Evolutionary conservation across 2,113 vertebrate species (phyloP).

Genomic region (Ginglymostoma cirratum): DNA sequence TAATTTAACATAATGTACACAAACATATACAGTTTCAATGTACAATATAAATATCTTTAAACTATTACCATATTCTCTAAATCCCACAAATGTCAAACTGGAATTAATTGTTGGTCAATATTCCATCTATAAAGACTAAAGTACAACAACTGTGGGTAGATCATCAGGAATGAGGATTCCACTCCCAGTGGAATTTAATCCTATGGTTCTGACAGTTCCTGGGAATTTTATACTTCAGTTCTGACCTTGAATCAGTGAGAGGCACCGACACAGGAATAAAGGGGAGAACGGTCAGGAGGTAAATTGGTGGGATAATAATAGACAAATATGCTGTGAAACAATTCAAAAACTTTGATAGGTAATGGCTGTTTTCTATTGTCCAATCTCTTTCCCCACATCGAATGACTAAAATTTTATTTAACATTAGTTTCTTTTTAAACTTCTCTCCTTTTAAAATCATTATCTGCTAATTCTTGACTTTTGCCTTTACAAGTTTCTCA

Average conservation of each 20-base stretch:
- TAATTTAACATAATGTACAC: constrained; percentile 87
- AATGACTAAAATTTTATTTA: neutral
- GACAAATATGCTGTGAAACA: neutral
- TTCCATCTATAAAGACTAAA: neutral
- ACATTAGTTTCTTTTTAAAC: neutral
- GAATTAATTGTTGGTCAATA: neutral
- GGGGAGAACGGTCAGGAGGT: neutral
- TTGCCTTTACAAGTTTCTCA: neutral
- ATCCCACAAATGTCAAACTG: constrained; percentile 16
- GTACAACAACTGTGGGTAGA: neutral
- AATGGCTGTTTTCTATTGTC: neutral
- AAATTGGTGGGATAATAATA: neutral
- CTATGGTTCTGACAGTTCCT: neutral
- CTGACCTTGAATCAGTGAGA: neutral
- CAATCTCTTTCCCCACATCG: neutral
- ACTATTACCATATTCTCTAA: constrained; percentile 56
- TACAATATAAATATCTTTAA: constrained; percentile 73
- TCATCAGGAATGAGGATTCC: neutral
- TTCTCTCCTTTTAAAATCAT: neutral
- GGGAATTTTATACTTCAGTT: neutral
- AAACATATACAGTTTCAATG: constrained; percentile 82
- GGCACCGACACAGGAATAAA: neutral
- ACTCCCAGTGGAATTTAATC: neutral
- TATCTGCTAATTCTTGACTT: neutral
- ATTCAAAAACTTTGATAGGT: neutral